Conservation (phyloP, 1,140 invertebrate genomes). For the Calycopis cecrops region DNA sequence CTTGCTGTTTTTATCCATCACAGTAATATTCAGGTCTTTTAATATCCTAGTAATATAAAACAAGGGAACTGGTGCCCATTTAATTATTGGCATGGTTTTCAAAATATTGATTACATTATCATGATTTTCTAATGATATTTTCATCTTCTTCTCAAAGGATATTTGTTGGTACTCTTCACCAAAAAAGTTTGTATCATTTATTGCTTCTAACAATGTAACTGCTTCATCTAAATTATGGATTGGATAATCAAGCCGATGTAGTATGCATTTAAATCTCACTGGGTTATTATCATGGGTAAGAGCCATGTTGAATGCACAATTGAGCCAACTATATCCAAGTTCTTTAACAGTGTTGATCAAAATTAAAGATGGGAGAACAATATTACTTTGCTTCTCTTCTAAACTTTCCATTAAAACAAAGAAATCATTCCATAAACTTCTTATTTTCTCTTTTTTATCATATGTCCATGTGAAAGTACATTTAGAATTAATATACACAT, state of each 20-base stretch:
- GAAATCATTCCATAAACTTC: constrained; percentile 50
- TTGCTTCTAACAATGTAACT: constrained; percentile 37
- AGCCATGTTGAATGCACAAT: constrained; percentile 52
- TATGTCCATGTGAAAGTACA: constrained; percentile 38
- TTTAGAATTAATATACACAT: constrained; percentile 31
- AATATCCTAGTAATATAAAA: constrained; percentile 43
- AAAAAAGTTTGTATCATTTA: constrained; percentile 55
- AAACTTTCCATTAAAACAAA: constrained; percentile 60
- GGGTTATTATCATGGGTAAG: constrained; percentile 55
- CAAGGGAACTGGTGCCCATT: constrained; percentile 59
- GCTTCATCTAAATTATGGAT: constrained; percentile 37
- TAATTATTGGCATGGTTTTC: constrained; percentile 38
- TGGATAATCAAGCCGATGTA: constrained; percentile 37
- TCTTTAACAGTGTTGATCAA: constrained; percentile 40
- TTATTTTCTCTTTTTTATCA: constrained; percentile 30
- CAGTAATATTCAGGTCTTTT: constrained; percentile 23
- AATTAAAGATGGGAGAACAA: constrained; percentile 56
- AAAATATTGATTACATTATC: constrained; percentile 34
- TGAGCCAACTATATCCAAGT: constrained; percentile 46
- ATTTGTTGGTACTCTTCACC: constrained; percentile 34
- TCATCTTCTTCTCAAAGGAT: constrained; percentile 34
- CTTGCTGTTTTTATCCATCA: background rate
- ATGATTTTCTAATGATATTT: constrained; percentile 26
- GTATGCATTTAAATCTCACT: constrained; percentile 49
- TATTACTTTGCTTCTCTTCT: constrained; percentile 63